Percentiles rank a stretch among this genome's conserved stretches.
phyloP scores from a whole-genome alignment of 53 echinoderm and acorn worm species.

The Patiria pectinifera region DNA sequence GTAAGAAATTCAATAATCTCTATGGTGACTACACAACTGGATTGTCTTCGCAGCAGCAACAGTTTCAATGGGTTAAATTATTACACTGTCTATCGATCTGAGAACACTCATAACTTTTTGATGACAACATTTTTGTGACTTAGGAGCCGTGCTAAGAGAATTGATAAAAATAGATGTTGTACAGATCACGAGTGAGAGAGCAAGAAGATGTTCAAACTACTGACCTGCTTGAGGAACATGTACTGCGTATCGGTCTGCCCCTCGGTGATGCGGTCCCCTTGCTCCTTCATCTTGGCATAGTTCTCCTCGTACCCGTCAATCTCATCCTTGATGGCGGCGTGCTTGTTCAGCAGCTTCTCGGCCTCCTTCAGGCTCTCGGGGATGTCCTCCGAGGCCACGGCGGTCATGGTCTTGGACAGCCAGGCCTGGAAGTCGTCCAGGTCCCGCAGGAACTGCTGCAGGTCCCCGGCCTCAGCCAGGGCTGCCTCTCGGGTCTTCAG shows the following conservation, averaged over 20 bases:
- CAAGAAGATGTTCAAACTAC: background rate
- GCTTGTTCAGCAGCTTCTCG: slow-evolving; percentile 96
- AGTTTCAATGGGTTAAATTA: too few relatives aligned
- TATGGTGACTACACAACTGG: too few relatives aligned
- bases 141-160: too few relatives aligned
- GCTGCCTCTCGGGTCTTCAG: slow-evolving; percentile 95
- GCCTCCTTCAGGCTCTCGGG: slow-evolving; percentile 96
- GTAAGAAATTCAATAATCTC: too few relatives aligned
- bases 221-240: slow-evolving; percentile 99
- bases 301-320: slow-evolving; percentile 99
- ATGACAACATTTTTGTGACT: too few relatives aligned
- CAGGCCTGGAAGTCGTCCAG: slow-evolving; percentile 99
- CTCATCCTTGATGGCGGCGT: slow-evolving; percentile 99
- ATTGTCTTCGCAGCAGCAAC: too few relatives aligned
- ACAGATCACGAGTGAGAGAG: too few relatives aligned
- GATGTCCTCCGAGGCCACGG: slow-evolving; percentile 97
- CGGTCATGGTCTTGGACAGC: slow-evolving; percentile 95
- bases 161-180: too few relatives aligned
- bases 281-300: slow-evolving; percentile 99
- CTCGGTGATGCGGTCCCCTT: slow-evolving; percentile 91
- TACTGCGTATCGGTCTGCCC: slow-evolving; percentile 99
- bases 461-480: slow-evolving; percentile 92
- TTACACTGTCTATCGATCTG: too few relatives aligned
- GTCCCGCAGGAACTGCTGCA: slow-evolving; percentile 98
- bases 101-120: too few relatives aligned